Evolutionary conservation across 2,113 vertebrate genomes (phyloP).

Genomic region (Bubalus kerabau): DNA sequence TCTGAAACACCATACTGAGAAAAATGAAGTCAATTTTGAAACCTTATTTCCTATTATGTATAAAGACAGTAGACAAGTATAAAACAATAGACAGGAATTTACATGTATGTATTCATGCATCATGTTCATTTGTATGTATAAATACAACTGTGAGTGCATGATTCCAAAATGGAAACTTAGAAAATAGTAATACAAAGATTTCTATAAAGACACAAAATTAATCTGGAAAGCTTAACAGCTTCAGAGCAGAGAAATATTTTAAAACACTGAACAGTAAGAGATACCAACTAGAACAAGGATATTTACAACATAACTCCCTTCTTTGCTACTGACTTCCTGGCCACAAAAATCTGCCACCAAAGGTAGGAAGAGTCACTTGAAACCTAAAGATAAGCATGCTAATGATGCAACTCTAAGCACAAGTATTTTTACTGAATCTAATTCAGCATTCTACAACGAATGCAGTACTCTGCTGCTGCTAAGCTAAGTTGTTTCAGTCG

Average conservation of each 20-base stretch:
- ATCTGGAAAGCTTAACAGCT: not conserved
- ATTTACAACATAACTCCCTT: not conserved
- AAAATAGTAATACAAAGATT: not conserved
- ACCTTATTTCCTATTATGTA: not conserved
- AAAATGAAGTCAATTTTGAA: conserved; percentile 24
- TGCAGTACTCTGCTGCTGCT: not conserved
- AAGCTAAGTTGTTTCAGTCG: too few species aligned
- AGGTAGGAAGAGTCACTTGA: not conserved
- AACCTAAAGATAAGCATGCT: not conserved
- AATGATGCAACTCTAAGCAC: not conserved
- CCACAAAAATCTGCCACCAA: not conserved
- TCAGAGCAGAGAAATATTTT: not conserved
- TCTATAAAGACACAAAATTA: not conserved
- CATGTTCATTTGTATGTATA: not conserved
- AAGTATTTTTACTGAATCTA: not conserved
- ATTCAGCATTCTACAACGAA: not conserved
- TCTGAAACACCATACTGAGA: not conserved
- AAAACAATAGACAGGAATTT: not conserved
- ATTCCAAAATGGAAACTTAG: conserved; percentile 31
- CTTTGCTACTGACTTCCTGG: not conserved
- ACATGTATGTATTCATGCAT: not conserved
- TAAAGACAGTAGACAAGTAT: conserved; percentile 5
- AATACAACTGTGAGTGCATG: not conserved
- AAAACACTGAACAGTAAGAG: not conserved
- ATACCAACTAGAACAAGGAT: not conserved